These are phyloP conservation scores for Sphenodon punctatus DNA, from an alignment of 2,797 vertebrate species.

Conservation along the genomic window DNA sequence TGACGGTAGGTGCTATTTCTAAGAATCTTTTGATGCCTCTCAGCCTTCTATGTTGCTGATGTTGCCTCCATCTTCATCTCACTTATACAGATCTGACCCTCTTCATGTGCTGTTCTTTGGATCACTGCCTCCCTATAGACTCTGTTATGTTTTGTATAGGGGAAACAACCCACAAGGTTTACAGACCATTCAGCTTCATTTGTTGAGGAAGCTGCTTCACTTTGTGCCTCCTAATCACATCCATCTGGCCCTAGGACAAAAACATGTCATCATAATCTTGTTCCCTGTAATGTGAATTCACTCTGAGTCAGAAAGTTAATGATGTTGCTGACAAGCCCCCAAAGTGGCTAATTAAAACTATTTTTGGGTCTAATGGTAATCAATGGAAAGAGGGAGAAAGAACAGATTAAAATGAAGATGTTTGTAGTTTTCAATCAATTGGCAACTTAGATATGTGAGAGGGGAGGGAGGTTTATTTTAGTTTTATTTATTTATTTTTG, in stretches of 20 bases:
- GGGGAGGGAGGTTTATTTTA: too few relatives aligned
- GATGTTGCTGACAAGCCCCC: neutral
- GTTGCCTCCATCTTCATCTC: neutral
- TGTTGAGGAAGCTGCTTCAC: neutral
- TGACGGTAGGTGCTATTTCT: neutral
- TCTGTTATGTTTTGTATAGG: neutral
- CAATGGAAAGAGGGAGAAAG: neutral
- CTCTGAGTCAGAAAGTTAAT: neutral
- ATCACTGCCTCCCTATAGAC: neutral
- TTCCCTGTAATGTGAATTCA: neutral
- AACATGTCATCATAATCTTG: neutral
- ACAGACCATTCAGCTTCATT: neutral
- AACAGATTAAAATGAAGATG: neutral
- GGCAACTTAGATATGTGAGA: neutral
- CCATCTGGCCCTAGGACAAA: neutral
- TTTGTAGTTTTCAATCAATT: neutral
- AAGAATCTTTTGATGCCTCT: rapidly evolving
- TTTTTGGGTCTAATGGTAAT: neutral
- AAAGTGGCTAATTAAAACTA: neutral
- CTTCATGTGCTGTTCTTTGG: neutral
- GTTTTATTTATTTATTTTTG: too few relatives aligned
- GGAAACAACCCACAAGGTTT: neutral
- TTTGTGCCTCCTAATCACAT: neutral
- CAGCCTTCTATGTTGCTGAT: neutral
- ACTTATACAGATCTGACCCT: neutral